Percentiles rank a stretch among this genome's conserved stretches.
These are phyloP conservation scores for Diadromus collaris DNA, from an alignment of 2,888 invertebrate species.

Conservation along the genomic window DNA sequence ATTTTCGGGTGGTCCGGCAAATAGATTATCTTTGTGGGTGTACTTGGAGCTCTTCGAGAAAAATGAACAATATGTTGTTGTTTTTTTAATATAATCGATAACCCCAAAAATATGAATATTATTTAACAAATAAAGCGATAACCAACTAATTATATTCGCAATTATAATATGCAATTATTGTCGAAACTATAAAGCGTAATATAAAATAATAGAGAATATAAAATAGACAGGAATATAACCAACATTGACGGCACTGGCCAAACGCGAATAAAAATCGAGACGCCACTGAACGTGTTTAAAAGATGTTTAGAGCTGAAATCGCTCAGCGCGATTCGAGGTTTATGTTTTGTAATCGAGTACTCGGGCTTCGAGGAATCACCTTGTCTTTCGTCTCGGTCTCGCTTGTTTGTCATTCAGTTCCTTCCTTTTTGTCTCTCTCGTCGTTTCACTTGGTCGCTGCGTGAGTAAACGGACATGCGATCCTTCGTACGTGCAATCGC, in stretches of 20 bases:
- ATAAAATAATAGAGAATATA: too few relatives aligned
- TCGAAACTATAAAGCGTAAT: too few relatives aligned
- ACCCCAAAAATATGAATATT: too few relatives aligned
- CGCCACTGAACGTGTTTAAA: background rate
- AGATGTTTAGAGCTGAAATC: background rate
- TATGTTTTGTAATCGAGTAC: constrained; percentile 24
- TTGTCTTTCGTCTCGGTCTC: constrained; percentile 15
- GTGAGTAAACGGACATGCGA: constrained; percentile 29
- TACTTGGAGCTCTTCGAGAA: too few relatives aligned
- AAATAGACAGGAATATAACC: background rate
- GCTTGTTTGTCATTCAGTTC: background rate
- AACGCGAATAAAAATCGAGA: background rate
- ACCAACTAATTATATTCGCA: too few relatives aligned
- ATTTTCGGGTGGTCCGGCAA: too few relatives aligned
- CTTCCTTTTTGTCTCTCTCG: background rate
- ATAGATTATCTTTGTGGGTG: too few relatives aligned
- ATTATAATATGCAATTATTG: too few relatives aligned
- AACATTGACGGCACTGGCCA: background rate
- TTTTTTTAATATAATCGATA: background rate
- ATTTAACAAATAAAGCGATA: too few relatives aligned
- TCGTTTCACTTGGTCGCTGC: constrained; percentile 5
- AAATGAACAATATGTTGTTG: too few relatives aligned
- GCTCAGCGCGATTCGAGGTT: background rate
- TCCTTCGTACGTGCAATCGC: constrained; percentile 22
- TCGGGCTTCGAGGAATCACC: constrained; percentile 15